phyloP scores from a whole-genome alignment of 1,140 invertebrate genomes.

The Chymomyza costata region DNA sequence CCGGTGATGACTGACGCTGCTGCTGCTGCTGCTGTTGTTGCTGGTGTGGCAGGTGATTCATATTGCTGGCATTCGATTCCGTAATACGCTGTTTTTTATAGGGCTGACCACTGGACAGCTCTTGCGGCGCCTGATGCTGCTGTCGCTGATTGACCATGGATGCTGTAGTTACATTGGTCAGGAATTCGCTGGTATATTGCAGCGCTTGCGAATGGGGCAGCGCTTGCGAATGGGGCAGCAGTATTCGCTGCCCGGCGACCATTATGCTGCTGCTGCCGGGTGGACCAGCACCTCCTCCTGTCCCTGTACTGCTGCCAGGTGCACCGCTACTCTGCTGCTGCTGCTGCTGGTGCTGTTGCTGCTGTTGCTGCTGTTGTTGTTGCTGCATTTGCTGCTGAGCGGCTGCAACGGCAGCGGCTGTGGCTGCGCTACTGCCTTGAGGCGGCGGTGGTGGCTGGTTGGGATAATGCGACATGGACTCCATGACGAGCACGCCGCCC shows the following conservation, averaged over 20 bases:
- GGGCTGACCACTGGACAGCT: constrained; percentile 78
- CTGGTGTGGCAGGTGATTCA: constrained; percentile 73
- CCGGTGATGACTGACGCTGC: constrained; percentile 47
- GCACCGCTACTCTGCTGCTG: constrained; percentile 1
- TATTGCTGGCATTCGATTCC: constrained; percentile 75
- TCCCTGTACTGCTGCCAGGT: no score
- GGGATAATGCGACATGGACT: constrained; percentile 56
- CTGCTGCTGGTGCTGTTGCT: constrained; percentile 20
- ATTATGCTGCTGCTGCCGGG: constrained; percentile 34
- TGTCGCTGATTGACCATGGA: constrained; percentile 39
- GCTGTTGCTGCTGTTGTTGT: constrained; percentile 12
- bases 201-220: constrained; percentile 22
- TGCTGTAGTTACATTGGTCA: constrained; percentile 43
- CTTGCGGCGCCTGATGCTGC: constrained; percentile 54
- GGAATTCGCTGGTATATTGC: constrained; percentile 63
- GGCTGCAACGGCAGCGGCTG: constrained; percentile 34
- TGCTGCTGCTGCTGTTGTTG: constrained; percentile 38
- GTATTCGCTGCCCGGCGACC: constrained; percentile 37
- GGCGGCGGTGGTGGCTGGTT: constrained; percentile 25
- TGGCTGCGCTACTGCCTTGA: constrained; percentile 10
- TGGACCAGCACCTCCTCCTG: constrained; percentile 13
- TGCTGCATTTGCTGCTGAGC: constrained; percentile 39
- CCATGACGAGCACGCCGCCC: constrained; percentile 57
- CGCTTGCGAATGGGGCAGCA: constrained; percentile 33
- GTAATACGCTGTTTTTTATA: constrained; percentile 87